phyloP scores from a whole-genome alignment of 2,888 invertebrate species.

The Antitype chi region DNA sequence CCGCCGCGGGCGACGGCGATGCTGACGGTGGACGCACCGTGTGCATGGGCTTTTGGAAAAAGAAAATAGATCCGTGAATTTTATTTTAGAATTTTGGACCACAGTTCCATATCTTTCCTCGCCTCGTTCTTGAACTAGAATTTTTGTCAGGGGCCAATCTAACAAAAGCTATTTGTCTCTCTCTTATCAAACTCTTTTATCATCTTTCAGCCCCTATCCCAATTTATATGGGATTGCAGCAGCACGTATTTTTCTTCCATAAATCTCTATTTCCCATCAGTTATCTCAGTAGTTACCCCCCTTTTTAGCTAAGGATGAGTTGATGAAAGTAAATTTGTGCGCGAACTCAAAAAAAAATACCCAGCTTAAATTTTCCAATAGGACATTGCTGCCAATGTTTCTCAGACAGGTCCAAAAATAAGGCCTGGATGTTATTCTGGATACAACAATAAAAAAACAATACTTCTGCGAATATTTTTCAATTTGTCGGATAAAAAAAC shows the following conservation, averaged over 20 bases:
- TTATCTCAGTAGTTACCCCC: neutral
- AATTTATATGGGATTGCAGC: neutral
- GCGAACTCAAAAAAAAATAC: neutral
- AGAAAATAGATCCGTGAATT: neutral
- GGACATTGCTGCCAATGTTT: neutral
- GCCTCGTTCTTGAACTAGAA: neutral
- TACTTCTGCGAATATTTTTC: conserved; percentile 34
- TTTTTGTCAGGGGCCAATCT: neutral
- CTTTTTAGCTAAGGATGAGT: neutral
- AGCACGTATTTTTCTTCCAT: neutral
- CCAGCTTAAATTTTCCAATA: neutral
- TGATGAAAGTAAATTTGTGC: neutral
- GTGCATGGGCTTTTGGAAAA: conserved; percentile 39
- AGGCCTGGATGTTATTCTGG: neutral
- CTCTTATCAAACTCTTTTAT: neutral
- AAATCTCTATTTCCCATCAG: neutral
- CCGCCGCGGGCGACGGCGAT: conserved; percentile 70
- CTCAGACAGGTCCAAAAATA: neutral
- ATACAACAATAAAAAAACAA: neutral
- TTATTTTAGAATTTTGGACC: neutral
- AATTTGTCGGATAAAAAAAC: conserved; percentile 48
- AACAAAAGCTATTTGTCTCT: neutral
- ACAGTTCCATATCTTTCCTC: neutral
- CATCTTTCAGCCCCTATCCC: neutral
- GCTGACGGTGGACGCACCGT: conserved; percentile 53